Evolutionary conservation across 2,797 vertebrate species (phyloP), one percentile per base, ranked within the genome.

Genomic region (Heteromormyrus szaboi): DNA sequence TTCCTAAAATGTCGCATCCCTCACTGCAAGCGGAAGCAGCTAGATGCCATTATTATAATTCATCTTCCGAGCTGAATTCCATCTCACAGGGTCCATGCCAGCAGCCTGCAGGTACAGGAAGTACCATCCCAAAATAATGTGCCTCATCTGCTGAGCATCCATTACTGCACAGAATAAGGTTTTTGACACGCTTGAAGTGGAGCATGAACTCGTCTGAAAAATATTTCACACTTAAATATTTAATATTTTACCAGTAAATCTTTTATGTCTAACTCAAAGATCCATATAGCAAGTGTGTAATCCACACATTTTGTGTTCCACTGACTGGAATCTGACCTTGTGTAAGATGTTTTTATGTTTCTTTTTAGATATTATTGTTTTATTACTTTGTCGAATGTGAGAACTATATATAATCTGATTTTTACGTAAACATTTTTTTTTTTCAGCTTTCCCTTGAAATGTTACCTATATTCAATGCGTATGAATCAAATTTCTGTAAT

Each of bases 21-120:
- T 37, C 25, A 54, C 85, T 0, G 25, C 44, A 29, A 29, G 22
- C 6, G 85, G 11, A 14, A 86, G 22, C 85, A 53, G 22, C 85
- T 17, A 51, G 50, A 19, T 86, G 85, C 29, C 51, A 86, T 86
- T 86, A 86, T 86, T 86, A 86, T 37, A 86, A 86, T 56, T 86
- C 85, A 86, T 54, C 85, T 86, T 56, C 51, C 1, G 51, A 86
- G 22, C 22, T 14, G 51, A 86, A 56, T 56, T 50, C 25, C 33
- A 12, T 48, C 50, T 53, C 25, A 17, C 51, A 22, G 85, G 41
- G 51, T 56, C 51, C 29, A 6, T 25, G 51, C 25, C 4, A 8
- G 22, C 51, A 37, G 25, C 51, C 51, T 41, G 62, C 51, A 33
- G 48, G 14, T 56, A 86, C 48, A 86, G 25, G 33, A 86, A 86